Evolutionary conservation across 2,113 vertebrate genomes (phyloP).

Genomic region (Tympanuchus pallidicinctus): DNA sequence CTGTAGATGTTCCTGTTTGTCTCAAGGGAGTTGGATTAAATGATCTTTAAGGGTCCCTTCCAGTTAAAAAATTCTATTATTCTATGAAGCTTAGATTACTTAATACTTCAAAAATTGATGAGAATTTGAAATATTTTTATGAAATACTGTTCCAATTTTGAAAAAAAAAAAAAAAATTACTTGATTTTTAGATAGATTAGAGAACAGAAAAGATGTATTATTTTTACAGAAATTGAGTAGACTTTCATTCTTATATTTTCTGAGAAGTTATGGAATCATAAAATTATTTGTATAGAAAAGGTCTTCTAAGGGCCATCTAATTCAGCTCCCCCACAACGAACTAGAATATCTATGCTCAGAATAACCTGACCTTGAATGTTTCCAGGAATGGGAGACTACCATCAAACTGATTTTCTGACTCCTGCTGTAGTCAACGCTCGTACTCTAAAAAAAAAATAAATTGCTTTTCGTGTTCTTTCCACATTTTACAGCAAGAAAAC

Average conservation of each 20-base stretch:
- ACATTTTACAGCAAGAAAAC: neutral
- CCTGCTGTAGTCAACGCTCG: neutral
- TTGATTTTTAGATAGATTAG: neutral
- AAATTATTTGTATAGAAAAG: no score
- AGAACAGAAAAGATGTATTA: neutral
- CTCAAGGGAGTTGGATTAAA: no score
- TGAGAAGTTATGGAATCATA: neutral
- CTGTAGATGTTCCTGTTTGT: no score
- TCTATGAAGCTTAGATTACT: neutral
- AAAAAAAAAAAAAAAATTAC: neutral
- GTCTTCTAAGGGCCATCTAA: no score
- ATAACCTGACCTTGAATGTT: no score
- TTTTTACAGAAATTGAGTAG: neutral
- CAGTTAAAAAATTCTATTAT: no score
- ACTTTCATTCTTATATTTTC: neutral
- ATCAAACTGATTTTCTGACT: neutral
- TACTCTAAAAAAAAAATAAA: neutral
- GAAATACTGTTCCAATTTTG: neutral
- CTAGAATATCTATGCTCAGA: no score
- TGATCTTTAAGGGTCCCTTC: no score
- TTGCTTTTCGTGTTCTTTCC: neutral
- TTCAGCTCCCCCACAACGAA: no score
- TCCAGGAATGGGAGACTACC: neutral
- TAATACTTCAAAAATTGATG: neutral
- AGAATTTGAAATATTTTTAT: neutral